Percentiles rank a stretch among this genome's conserved stretches.
Evolutionary conservation across 2,797 vertebrate species (phyloP).

Genomic region (Lithobates sylvaticus): DNA sequence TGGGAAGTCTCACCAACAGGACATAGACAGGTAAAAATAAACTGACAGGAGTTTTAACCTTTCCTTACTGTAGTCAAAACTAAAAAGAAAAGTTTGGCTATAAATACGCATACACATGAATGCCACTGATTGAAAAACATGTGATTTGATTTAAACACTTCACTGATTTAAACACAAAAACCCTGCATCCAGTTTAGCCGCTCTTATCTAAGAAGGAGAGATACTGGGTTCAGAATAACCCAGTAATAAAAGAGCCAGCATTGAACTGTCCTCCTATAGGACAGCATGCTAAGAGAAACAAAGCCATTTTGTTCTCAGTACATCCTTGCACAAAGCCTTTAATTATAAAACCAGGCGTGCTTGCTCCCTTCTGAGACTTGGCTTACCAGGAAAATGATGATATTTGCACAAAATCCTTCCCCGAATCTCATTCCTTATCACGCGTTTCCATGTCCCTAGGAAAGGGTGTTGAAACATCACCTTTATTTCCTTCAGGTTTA

Average conservation of each 20-base stretch:
- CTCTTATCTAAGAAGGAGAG: neutral
- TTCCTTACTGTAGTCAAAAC: too few species aligned
- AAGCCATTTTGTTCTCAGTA: conserved; percentile 57
- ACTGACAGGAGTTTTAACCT: too few species aligned
- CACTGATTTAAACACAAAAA: neutral
- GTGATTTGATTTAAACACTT: too few species aligned
- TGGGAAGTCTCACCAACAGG: too few species aligned
- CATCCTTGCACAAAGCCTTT: conserved; percentile 52
- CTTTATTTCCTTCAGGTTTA: conserved; percentile 26
- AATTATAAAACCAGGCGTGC: conserved; percentile 59
- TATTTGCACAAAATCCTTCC: conserved; percentile 60
- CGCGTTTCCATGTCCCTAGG: neutral
- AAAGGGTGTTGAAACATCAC: conserved; percentile 13
- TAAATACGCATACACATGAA: too few species aligned
- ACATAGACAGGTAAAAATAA: too few species aligned
- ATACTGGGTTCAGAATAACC: conserved; percentile 15
- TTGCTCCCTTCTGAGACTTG: conserved; percentile 56
- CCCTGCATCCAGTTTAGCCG: neutral
- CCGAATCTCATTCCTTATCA: conserved; percentile 45
- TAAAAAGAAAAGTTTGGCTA: too few species aligned
- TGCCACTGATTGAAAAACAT: neutral
- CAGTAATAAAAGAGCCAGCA: conserved; percentile 1
- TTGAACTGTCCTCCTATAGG: conserved; percentile 24
- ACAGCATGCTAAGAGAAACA: conserved; percentile 34
- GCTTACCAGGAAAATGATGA: conserved; percentile 60